phyloP scores from a whole-genome alignment of 1,140 invertebrate species.

The Chelonus insularis region DNA sequence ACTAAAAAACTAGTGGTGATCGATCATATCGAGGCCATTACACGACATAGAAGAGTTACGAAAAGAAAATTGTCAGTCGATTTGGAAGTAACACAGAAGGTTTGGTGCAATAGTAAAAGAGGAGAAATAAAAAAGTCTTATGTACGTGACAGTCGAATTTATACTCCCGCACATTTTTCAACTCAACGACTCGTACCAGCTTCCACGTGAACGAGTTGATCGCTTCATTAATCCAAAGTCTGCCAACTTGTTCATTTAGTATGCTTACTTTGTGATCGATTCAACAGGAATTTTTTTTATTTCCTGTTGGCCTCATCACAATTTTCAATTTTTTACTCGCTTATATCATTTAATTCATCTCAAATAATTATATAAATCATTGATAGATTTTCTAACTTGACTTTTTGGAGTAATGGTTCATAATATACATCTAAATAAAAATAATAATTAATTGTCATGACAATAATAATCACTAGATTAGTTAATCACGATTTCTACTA shows the following conservation, averaged over 20 bases:
- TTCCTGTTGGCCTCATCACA: too few relatives aligned
- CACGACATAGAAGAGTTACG: conserved; percentile 1
- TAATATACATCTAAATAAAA: too few relatives aligned
- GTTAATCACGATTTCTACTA: background rate
- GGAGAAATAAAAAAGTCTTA: background rate
- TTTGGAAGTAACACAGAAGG: background rate
- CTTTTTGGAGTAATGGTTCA: too few relatives aligned
- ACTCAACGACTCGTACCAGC: background rate
- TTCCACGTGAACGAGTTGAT: conserved; percentile 8
- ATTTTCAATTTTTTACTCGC: too few relatives aligned
- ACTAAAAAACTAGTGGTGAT: conserved; percentile 17
- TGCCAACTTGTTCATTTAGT: background rate
- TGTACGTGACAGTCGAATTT: conserved; percentile 6
- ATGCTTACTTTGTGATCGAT: background rate
- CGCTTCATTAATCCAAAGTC: background rate
- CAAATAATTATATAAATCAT: too few relatives aligned
- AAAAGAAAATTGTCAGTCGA: conserved; percentile 1
- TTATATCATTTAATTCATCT: too few relatives aligned
- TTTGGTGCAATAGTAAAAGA: background rate
- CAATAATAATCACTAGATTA: background rate
- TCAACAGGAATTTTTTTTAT: too few relatives aligned
- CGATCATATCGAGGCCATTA: conserved; percentile 14
- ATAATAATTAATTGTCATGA: background rate
- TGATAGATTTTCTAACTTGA: too few relatives aligned
- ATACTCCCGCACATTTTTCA: conserved; percentile 6